Conservation (phyloP, 2,888 invertebrate species). For the Suillia variegata region DNA sequence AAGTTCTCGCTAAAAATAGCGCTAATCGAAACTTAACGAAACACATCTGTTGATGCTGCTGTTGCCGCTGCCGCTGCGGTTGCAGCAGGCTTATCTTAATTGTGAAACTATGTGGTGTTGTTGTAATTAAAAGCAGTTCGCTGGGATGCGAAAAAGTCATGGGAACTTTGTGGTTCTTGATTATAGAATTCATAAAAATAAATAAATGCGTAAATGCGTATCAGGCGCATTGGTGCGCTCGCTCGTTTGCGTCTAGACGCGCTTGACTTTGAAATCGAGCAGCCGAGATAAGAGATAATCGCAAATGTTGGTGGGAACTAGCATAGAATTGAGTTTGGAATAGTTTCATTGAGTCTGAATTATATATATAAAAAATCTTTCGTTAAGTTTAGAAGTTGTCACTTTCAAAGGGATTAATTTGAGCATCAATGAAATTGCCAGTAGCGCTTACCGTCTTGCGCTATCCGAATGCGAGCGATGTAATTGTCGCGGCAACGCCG, state of each 20-base stretch:
- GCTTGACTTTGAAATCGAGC: too few species aligned
- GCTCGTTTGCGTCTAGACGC: not conserved
- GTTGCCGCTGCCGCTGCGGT: conserved; percentile 4
- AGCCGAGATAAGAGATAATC: too few species aligned
- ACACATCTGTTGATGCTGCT: too few species aligned
- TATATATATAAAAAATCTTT: too few species aligned
- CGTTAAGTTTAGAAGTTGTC: too few species aligned
- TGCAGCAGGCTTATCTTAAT: conserved; percentile 7
- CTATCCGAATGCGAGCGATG: conserved; percentile 52
- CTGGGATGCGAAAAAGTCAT: conserved; percentile 18
- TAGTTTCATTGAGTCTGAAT: too few species aligned
- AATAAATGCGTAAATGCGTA: conserved; percentile 21
- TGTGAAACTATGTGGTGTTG: not conserved
- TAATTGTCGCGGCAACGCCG: conserved; percentile 23
- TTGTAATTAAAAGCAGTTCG: conserved; percentile 19
- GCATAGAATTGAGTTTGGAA: too few species aligned
- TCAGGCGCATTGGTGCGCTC: conserved; percentile 12
- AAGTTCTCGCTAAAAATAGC: not conserved
- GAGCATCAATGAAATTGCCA: too few species aligned
- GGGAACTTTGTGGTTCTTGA: conserved; percentile 29
- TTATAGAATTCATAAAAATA: not conserved
- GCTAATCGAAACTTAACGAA: not conserved
- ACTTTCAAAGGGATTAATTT: too few species aligned
- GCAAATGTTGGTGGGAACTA: too few species aligned
- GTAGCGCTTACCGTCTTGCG: conserved; percentile 59